Percentiles rank a stretch among this genome's conserved stretches.
These are phyloP conservation scores for Spheniscus humboldti DNA, from an alignment of 2,797 vertebrate genomes.

Conservation along the genomic window DNA sequence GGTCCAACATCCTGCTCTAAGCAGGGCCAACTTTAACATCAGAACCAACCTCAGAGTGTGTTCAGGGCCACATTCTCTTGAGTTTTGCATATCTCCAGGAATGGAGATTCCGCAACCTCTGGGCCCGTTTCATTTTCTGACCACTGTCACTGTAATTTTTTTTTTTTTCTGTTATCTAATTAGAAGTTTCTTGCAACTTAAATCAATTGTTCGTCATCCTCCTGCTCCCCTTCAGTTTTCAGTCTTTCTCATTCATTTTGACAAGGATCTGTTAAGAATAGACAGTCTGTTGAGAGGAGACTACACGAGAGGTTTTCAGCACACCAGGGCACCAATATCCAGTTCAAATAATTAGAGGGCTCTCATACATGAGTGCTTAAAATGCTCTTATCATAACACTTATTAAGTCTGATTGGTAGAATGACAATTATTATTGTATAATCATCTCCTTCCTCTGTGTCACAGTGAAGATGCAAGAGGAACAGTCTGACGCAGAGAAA, in stretches of 20 bases:
- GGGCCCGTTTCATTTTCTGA: background rate
- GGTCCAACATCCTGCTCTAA: background rate
- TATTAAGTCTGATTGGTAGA: background rate
- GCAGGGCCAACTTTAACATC: background rate
- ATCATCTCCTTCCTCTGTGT: background rate
- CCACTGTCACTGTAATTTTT: too few relatives aligned
- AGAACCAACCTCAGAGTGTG: background rate
- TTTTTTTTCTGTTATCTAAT: background rate
- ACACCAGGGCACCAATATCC: background rate
- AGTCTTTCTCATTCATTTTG: background rate
- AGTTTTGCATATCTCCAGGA: background rate
- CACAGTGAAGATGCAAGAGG: background rate
- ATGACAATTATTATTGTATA: background rate
- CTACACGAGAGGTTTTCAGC: background rate
- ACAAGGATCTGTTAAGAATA: background rate
- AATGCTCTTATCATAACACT: background rate
- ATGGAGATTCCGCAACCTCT: background rate
- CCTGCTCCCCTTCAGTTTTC: background rate
- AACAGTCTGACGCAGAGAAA: background rate
- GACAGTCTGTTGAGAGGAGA: background rate
- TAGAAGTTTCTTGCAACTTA: background rate
- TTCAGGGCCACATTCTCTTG: background rate
- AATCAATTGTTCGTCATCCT: background rate
- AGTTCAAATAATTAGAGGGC: background rate
- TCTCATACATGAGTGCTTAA: background rate